Evolutionary conservation across 2,888 invertebrate species (phyloP).

Genomic region (Melinopterus prodromus): DNA sequence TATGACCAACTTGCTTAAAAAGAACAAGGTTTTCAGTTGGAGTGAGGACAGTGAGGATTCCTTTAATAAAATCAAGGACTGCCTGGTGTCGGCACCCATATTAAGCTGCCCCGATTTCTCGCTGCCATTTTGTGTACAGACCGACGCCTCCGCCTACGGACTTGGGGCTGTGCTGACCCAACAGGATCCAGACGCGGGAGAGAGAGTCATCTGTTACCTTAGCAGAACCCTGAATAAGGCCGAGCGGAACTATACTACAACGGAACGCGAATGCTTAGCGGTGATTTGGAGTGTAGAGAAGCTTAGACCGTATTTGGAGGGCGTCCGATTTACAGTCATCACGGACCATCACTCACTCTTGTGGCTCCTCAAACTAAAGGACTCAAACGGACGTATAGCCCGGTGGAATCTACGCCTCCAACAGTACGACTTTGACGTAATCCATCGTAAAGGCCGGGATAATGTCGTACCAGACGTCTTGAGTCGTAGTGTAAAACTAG

Average conservation of each 20-base stretch:
- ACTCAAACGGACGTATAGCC: too few relatives aligned
- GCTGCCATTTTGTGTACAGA: conserved; percentile 41
- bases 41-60: conserved; percentile 27
- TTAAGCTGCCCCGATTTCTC: conserved; percentile 32
- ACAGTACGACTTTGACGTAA: too few relatives aligned
- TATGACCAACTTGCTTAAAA: too few relatives aligned
- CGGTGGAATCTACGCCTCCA: too few relatives aligned
- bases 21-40: conserved; percentile 19
- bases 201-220: conserved; percentile 39
- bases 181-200: conserved; percentile 30
- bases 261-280: conserved; percentile 27
- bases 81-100: conserved; percentile 32
- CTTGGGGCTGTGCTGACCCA: conserved; percentile 44
- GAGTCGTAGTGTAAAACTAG: too few relatives aligned
- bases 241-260: conserved; percentile 39
- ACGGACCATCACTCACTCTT: too few relatives aligned
- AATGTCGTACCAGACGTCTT: too few relatives aligned
- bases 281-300: not conserved
- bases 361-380: too few relatives aligned
- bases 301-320: too few relatives aligned
- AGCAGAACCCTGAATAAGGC: conserved; percentile 36
- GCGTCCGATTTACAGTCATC: too few relatives aligned
- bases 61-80: conserved; percentile 30
- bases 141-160: conserved; percentile 42
- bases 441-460: too few relatives aligned